phyloP scores from a whole-genome alignment of 2,113 vertebrate species.

The Copsychus sechellarum region DNA sequence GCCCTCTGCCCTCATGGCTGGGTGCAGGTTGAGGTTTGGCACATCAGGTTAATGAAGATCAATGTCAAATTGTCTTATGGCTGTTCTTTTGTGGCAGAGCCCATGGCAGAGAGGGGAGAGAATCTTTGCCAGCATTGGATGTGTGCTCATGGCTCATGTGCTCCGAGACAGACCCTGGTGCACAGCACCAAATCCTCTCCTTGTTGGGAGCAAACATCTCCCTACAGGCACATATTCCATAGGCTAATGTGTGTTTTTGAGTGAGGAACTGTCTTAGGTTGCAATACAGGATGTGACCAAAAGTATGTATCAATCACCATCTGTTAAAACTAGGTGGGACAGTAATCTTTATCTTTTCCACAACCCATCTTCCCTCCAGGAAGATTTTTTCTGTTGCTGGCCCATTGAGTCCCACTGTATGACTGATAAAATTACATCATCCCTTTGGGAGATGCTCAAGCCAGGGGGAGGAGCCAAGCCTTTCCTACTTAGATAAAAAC shows the following conservation, averaged over 20 bases:
- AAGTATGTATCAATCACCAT: no score
- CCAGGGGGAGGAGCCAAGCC: no score
- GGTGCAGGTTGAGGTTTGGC: background rate
- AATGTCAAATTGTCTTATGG: background rate
- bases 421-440: no score
- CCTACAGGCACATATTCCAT: background rate
- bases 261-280: background rate
- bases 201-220: background rate
- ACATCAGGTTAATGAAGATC: background rate
- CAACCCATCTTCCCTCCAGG: no score
- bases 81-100: background rate
- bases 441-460: no score
- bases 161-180: background rate
- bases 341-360: no score
- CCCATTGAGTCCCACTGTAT: no score
- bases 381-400: no score
- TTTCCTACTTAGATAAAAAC: no score
- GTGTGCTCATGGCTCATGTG: rapidly evolving
- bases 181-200: background rate
- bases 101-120: rapidly evolving
- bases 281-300: no score
- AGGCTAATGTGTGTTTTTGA: background rate
- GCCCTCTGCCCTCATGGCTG: background rate
- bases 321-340: no score
- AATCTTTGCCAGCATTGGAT: background rate